These are phyloP conservation scores for Rosalia funebris DNA, from an alignment of 2,888 invertebrate genomes.

Conservation along the genomic window DNA sequence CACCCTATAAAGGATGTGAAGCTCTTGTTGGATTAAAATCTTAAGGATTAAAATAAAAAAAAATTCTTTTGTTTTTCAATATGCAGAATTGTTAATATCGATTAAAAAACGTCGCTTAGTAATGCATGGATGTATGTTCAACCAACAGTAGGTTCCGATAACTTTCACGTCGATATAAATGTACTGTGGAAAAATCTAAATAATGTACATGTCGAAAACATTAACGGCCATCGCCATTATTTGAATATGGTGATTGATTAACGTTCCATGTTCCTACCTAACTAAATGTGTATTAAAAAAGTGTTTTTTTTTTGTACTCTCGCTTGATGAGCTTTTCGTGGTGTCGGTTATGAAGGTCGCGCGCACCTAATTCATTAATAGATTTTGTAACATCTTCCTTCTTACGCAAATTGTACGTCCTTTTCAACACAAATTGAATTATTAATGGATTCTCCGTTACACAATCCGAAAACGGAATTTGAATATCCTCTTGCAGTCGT, in stretches of 20 bases:
- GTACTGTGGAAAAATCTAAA: too few species aligned
- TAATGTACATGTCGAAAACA: neutral
- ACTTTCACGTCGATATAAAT: too few species aligned
- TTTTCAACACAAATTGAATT: slow-evolving; percentile 9
- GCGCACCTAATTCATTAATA: slow-evolving; percentile 6
- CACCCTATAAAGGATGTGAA: too few species aligned
- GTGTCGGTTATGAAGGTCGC: slow-evolving; percentile 18
- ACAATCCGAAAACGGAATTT: neutral
- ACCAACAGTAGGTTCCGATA: too few species aligned
- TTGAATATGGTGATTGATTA: slow-evolving; percentile 1
- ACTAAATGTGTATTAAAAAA: slow-evolving; percentile 17
- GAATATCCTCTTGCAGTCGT: neutral
- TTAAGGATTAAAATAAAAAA: too few species aligned
- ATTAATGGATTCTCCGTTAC: neutral
- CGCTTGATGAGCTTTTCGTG: slow-evolving; percentile 11
- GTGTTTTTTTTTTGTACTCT: neutral
- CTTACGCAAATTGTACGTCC: slow-evolving; percentile 3
- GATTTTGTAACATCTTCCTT: slow-evolving; percentile 3
- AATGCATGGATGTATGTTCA: too few species aligned
- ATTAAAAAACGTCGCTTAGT: too few species aligned
- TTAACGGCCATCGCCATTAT: neutral
- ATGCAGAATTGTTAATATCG: too few species aligned
- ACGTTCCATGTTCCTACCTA: neutral
- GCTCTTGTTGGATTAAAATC: too few species aligned
- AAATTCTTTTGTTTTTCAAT: too few species aligned